Evolutionary conservation across 1,140 invertebrate species (phyloP).

Genomic region (Steinernema khuongi): DNA sequence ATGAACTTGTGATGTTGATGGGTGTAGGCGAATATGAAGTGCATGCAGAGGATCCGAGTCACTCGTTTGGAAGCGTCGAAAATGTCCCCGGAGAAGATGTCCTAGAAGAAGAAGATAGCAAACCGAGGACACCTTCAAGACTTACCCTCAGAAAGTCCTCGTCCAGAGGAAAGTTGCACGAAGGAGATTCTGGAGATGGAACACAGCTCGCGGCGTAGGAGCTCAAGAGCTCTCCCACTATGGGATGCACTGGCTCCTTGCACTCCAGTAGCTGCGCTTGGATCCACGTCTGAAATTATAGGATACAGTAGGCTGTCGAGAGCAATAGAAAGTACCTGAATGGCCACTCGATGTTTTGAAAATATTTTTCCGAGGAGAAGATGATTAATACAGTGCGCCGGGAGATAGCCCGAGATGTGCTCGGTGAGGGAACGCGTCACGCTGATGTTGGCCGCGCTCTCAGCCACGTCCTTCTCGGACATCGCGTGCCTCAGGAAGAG

Average conservation of each 20-base stretch:
- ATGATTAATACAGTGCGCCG: background rate
- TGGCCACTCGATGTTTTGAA: background rate
- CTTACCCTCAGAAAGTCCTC: background rate
- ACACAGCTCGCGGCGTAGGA: conserved; percentile 8
- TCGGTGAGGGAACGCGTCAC: background rate
- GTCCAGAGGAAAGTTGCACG: background rate
- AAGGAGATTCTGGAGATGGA: background rate
- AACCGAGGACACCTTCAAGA: background rate
- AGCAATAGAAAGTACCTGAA: background rate
- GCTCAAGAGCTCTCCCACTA: background rate
- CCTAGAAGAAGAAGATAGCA: background rate
- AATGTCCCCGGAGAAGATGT: conserved; percentile 2
- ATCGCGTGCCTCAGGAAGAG: background rate
- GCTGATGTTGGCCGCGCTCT: background rate
- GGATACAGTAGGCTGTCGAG: background rate
- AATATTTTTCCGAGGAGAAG: background rate
- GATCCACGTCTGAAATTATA: conserved; percentile 1
- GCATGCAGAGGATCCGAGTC: background rate
- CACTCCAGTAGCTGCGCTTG: background rate
- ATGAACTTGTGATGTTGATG: background rate
- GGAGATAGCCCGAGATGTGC: background rate
- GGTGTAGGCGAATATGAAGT: conserved; percentile 7
- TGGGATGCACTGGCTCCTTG: background rate
- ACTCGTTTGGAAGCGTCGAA: background rate
- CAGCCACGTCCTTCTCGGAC: background rate